Conservation (phyloP, 2,888 invertebrate genomes). For the Parochlus steinenii region DNA sequence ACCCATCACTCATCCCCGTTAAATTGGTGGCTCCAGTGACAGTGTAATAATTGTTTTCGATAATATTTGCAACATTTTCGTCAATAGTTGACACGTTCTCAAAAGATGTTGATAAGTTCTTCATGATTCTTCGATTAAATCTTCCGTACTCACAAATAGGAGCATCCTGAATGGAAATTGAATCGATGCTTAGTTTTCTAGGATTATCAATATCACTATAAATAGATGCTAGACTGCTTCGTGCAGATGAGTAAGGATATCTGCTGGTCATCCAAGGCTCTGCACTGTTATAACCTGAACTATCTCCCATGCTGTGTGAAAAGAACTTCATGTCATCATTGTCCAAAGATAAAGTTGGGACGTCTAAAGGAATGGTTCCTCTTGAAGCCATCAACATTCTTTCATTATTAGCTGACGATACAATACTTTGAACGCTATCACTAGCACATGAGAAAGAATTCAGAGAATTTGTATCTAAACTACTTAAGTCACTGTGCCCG, state of each 20-base stretch:
- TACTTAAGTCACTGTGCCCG: constrained; percentile 16
- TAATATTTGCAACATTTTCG: constrained; percentile 5
- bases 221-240: constrained; percentile 29
- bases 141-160: constrained; percentile 35
- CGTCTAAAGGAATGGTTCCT: constrained; percentile 24
- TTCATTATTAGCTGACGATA: too few species aligned
- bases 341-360: constrained; percentile 19
- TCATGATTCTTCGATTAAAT: constrained; percentile 39
- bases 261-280: constrained; percentile 21
- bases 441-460: constrained; percentile 25
- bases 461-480: constrained; percentile 27
- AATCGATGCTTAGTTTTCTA: constrained; percentile 26
- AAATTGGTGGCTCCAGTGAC: constrained; percentile 8
- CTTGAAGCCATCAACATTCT: too few species aligned
- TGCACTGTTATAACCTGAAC: constrained; percentile 24
- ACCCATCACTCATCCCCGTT: constrained; percentile 19
- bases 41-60: constrained; percentile 10
- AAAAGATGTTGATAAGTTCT: constrained; percentile 35
- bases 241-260: constrained; percentile 28
- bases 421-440: constrained; percentile 11
- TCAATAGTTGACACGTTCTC: constrained; percentile 19
- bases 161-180: constrained; percentile 21
- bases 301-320: constrained; percentile 11
- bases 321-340: constrained; percentile 12
- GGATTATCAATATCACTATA: constrained; percentile 22